Evolutionary conservation across 2,888 invertebrate genomes (phyloP).

Genomic region (Lissocephala sabroskyi): DNA sequence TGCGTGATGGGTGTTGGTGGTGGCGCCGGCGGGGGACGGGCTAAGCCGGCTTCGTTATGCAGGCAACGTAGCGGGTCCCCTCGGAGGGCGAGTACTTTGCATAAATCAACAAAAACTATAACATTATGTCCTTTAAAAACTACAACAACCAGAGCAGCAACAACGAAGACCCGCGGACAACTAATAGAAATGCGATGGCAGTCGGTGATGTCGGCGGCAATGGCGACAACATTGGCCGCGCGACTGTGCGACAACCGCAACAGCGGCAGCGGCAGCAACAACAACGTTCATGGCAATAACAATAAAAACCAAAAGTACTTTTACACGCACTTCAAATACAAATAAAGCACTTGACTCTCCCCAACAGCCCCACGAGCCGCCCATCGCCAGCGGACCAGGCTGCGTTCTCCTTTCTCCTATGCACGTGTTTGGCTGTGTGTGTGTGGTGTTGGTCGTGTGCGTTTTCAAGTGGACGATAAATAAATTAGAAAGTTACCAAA

Average conservation of each 20-base stretch:
- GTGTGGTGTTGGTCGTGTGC: too few species aligned
- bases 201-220: too few species aligned
- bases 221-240: neutral
- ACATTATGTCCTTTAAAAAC: conserved; percentile 25
- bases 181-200: neutral
- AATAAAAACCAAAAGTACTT: conserved; percentile 42
- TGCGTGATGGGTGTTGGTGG: conserved; percentile 4
- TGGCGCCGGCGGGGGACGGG: neutral
- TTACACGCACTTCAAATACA: conserved; percentile 58
- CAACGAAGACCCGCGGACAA: conserved; percentile 19
- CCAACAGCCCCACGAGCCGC: too few species aligned
- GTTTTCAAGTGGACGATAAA: conserved; percentile 50
- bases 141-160: conserved; percentile 15
- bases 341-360: conserved; percentile 27
- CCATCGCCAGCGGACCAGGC: too few species aligned
- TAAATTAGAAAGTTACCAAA: conserved; percentile 58
- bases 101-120: conserved; percentile 28
- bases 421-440: conserved; percentile 10
- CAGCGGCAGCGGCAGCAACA: neutral
- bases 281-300: conserved; percentile 29
- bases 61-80: neutral
- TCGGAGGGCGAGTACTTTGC: conserved; percentile 17
- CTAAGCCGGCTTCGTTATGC: neutral
- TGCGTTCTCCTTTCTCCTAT: neutral
- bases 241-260: conserved; percentile 2